phyloP scores from a whole-genome alignment of 2,113 vertebrate genomes.

The Probosciger aterrimus region DNA sequence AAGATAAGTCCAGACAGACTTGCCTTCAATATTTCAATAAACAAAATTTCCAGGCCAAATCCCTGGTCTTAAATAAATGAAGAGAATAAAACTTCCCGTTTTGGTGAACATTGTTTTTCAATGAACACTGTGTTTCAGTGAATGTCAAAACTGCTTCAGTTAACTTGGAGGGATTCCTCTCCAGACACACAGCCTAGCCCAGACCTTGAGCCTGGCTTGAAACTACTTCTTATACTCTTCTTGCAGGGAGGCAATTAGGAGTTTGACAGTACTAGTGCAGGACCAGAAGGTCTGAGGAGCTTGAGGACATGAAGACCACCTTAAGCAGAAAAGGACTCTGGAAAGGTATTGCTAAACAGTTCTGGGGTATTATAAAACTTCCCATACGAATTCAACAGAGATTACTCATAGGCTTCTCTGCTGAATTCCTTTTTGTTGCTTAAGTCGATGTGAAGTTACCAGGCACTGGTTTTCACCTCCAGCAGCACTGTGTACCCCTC shows the following conservation, averaged over 20 bases:
- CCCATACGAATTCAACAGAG: neutral
- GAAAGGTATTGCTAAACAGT: neutral
- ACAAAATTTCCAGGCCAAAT: conserved; percentile 30
- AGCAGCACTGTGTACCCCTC: neutral
- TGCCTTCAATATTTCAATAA: conserved; percentile 2
- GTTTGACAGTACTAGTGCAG: neutral
- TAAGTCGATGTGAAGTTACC: neutral
- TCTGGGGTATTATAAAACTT: neutral
- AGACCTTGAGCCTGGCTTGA: neutral
- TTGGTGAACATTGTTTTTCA: conserved; percentile 44
- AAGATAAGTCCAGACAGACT: neutral
- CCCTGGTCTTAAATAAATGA: conserved; percentile 13
- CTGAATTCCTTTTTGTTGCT: neutral
- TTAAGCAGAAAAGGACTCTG: neutral
- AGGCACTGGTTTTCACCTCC: neutral
- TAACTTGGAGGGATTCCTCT: conserved; percentile 3
- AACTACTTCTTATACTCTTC: neutral
- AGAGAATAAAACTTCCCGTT: conserved; percentile 26
- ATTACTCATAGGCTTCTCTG: neutral
- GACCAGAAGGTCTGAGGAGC: neutral
- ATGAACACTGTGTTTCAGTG: neutral
- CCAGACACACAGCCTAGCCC: neutral
- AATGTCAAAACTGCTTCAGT: conserved; percentile 14
- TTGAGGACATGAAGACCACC: neutral
- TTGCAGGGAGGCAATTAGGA: neutral